Base-by-base conservation (phyloP, 1,140 invertebrate species). In the Papilio helenus region DNA sequence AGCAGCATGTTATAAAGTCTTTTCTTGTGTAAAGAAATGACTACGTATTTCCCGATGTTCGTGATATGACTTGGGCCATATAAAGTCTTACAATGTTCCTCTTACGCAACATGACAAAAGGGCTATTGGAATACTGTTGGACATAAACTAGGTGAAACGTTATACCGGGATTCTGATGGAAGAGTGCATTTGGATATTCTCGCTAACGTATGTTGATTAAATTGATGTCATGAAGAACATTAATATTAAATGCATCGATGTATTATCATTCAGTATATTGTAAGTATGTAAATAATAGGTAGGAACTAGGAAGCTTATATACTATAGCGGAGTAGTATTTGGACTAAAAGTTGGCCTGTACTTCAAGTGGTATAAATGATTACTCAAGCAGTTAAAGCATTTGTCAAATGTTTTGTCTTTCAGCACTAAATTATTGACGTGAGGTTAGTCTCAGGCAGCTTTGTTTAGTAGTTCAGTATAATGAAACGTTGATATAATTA, bases 401-500 rank as follows among this genome's bases (percentile, higher is more conserved):
- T 61, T 23, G 0, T 26, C n/a, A 23, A 12, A 61, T 14, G 58
- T 61, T 14, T 61, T 61, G 20, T 61, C 20, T 61, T 26, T 26
- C 23, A 29, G 10, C 20, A 68, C 14, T 68, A 16, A 68, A 68
- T 34, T 29, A 68, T 29, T 29, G 14, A 68, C 61, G 61, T 29
- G 26, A 16, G 61, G 9, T 29, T 29, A 29, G 29, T 14, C 26
- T 68, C 4, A 18, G 4, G n/a, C 20, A 14, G 20, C 20, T 65
- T 14, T 65, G 58, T 65, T 65, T 65, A 14, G 58, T 65, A 65
- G 58, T 65, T 12, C 9, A 29, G 61, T 68, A 68, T 68, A 68
- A 68, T 68, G 61, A 68, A 29, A 29, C 26, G 61, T 68, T 51
- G 71, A 72, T 72, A 72, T 72, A 72, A 72, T 72, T 72, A 72